Base-by-base conservation (phyloP, 2,888 invertebrate species). In the Nephrotoma guestfalica region DNA sequence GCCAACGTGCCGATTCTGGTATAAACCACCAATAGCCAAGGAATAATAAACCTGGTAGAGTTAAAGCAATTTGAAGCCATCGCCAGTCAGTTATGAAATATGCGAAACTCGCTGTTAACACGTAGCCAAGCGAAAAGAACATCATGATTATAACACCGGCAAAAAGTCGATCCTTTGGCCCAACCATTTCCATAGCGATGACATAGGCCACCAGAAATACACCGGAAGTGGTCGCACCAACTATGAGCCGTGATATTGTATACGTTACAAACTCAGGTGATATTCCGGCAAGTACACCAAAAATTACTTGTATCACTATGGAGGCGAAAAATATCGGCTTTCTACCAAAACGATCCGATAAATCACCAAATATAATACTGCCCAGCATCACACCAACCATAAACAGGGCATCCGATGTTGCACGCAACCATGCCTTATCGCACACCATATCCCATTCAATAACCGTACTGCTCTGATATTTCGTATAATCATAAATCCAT, bases 161-260 rank as follows among this genome's bases (percentile, higher is more conserved):
- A 86, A 95, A 92, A 86, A 94, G 92, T 83, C 95, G 93, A 89
- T 94, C 94, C 86, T 92, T 92, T 0, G 95, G 94, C 5, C 95
- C 95, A 9, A 95, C 95, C 95, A 95, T 95, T 91, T 95, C 95
- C 91, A 92, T 92, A 93, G 96, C 95, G 88, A 96, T 94, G 86
- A 96, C 96, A 90, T 96, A 96, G 84, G 95, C 95, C 30, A 96
- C 95, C 87, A 96, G 92, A 89, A 96, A 96, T 9, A 96, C 95
- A 0, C 96, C 96, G 6, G 95, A 95, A 7, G 96, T 95, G 9
- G 95, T 94, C 11, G 95, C 93, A 13, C 96, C 96, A 41, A 96
- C 93, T 86, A 96, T 90, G 87, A 94, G 91, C 88, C 96, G 92
- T 83, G 94, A 93, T 86, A 94, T 90, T 11, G 94, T 93, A 89